A percentile compares a stretch with the other conserved stretches of the same genome.
phyloP scores from a whole-genome alignment of 1,140 invertebrate genomes.

The Megalopta genalis region DNA sequence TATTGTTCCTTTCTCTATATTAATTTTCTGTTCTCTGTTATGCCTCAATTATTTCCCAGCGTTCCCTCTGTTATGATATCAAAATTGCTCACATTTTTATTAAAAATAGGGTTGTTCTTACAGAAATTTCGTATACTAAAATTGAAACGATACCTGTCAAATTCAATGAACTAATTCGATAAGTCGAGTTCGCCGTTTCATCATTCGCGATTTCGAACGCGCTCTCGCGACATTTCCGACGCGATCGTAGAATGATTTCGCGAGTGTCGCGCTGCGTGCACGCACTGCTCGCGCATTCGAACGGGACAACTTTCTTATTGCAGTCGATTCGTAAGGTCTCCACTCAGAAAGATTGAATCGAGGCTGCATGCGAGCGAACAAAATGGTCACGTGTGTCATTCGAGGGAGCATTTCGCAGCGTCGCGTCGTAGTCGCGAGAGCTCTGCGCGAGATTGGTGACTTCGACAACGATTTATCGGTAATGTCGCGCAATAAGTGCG shows the following conservation, averaged over 20 bases:
- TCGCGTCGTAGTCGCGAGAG: neutral
- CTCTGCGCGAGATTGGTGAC: slow-evolving; percentile 33
- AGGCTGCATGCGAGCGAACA: slow-evolving; percentile 29
- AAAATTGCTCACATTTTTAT: too few relatives aligned
- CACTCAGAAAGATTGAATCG: slow-evolving; percentile 60
- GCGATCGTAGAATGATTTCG: neutral
- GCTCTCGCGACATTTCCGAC: neutral
- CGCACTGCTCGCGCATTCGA: neutral
- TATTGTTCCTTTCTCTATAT: too few relatives aligned
- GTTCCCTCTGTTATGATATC: too few relatives aligned
- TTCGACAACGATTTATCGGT: slow-evolving; percentile 57
- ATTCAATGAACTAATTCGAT: too few relatives aligned
- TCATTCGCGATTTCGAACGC: neutral
- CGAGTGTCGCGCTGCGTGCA: neutral
- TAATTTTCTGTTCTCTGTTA: too few relatives aligned
- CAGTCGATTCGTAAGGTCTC: slow-evolving; percentile 14
- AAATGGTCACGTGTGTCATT: slow-evolving; percentile 32
- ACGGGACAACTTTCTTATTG: slow-evolving; percentile 40
- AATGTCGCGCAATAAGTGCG: slow-evolving; percentile 29
- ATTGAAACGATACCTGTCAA: too few relatives aligned
- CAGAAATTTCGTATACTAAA: too few relatives aligned
- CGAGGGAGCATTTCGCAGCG: slow-evolving; percentile 8
- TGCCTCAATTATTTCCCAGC: too few relatives aligned
- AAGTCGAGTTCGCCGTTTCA: neutral
- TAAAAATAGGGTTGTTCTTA: too few relatives aligned